Percentiles rank a stretch among this genome's conserved stretches.
Evolutionary conservation across 2,888 invertebrate species (phyloP).

Genomic region (Malthinus flaveolus): DNA sequence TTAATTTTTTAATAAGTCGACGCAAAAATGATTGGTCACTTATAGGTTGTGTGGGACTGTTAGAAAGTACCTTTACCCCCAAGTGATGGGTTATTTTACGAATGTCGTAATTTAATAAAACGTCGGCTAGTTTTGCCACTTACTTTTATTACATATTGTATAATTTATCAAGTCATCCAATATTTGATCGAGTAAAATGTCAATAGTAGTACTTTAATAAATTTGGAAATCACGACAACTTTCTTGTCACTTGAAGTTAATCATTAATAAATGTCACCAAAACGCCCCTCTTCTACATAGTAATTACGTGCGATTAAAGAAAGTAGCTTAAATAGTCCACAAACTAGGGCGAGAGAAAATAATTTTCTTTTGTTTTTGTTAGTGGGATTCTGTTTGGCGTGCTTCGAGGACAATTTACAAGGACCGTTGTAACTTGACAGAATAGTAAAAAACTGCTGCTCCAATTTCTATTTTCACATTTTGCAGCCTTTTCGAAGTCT

Average conservation of each 20-base stretch:
- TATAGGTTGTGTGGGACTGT: no score
- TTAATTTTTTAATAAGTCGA: no score
- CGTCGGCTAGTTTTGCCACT: no score
- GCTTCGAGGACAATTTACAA: conserved; percentile 10
- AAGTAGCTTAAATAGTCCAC: conserved; percentile 6
- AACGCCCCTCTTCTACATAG: neutral
- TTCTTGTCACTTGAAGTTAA: neutral
- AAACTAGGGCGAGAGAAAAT: conserved; percentile 7
- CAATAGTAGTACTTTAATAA: no score
- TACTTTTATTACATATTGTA: no score
- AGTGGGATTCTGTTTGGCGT: neutral
- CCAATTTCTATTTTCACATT: conserved; percentile 19
- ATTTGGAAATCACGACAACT: no score
- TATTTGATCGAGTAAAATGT: no score
- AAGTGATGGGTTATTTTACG: no score
- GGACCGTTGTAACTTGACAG: conserved; percentile 13
- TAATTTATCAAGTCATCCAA: no score
- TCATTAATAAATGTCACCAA: conserved; percentile 4
- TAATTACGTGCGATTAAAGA: conserved; percentile 13
- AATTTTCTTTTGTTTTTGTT: conserved; percentile 11
- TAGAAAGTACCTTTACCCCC: no score
- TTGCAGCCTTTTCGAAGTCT: conserved; percentile 11
- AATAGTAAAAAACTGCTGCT: conserved; percentile 7
- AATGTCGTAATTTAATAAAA: no score
- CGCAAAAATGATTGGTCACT: no score